Conservation (phyloP, 2,113 vertebrate species). For the Bos taurus region ARS-UCD2.0 NC_037336.1:79579501-79580000, state of each 20-base stretch:
- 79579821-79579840: not conserved
- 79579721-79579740: not conserved
- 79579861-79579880: not conserved
- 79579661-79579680: not conserved
- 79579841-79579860: not conserved
- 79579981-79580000: not conserved
- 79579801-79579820: not conserved
- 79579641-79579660: not conserved
- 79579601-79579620: not conserved
- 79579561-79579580: not conserved
- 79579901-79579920: not conserved
- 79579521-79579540: conserved; percentile 7
- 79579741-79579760: not conserved
- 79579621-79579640: not conserved
- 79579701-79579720: not conserved
- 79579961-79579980: not conserved
- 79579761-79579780: not conserved
- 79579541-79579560: not conserved
- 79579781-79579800: not conserved
- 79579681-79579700: not conserved
- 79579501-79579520: not conserved
- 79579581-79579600: not conserved
- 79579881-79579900: not conserved
- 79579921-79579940: not conserved
- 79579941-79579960: not conserved